Evolutionary conservation across 2,888 invertebrate species (phyloP).

Genomic region (Pseudococcus jackbeardsleyi): DNA sequence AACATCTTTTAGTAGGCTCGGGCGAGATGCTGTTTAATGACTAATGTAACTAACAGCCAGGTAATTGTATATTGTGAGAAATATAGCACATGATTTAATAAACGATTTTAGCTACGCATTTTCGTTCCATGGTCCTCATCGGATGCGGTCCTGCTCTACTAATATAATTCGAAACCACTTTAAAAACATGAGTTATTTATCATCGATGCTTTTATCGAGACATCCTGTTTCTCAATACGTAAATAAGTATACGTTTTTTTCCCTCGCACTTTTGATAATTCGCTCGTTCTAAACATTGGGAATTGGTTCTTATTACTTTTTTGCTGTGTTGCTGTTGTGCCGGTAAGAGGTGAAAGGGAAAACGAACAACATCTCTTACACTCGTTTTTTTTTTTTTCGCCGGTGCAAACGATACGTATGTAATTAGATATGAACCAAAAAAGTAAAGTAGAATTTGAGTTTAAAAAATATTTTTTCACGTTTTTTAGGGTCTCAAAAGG

Average conservation of each 20-base stretch:
- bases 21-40: slow-evolving; percentile 57
- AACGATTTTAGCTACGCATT: slow-evolving; percentile 51
- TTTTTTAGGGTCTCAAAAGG: too few relatives aligned
- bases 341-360: too few relatives aligned
- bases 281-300: neutral
- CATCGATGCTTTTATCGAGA: slow-evolving; percentile 49
- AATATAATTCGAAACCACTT: slow-evolving; percentile 55
- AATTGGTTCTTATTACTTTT: neutral
- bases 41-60: slow-evolving; percentile 64
- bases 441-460: neutral
- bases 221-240: neutral
- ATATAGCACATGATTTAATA: slow-evolving; percentile 64
- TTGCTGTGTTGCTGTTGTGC: neutral
- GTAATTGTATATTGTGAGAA: slow-evolving; percentile 65
- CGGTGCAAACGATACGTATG: neutral
- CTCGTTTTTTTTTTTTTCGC: neutral
- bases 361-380: too few relatives aligned
- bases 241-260: neutral
- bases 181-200: slow-evolving; percentile 48
- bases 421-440: neutral
- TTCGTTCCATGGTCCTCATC: slow-evolving; percentile 40
- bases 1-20: neutral
- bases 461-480: too few relatives aligned
- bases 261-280: neutral
- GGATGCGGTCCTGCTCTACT: slow-evolving; percentile 13